Evolutionary conservation across 2,113 vertebrate species (phyloP).

Genomic region (Phalacrocorax brasilianus): DNA sequence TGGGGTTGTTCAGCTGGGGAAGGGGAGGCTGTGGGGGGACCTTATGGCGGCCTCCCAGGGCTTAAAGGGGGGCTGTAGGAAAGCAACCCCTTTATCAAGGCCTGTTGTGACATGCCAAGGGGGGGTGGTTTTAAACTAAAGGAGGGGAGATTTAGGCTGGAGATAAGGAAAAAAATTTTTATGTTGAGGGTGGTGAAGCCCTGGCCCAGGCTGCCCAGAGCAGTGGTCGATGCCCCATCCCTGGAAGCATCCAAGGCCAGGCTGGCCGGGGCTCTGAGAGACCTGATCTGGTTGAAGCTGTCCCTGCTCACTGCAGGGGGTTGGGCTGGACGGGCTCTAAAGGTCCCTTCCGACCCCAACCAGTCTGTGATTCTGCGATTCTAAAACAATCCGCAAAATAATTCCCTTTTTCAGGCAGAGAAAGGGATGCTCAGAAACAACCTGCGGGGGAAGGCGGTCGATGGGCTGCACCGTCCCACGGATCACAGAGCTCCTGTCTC

Average conservation of each 20-base stretch:
- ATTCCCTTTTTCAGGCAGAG: background rate
- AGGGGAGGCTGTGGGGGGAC: no score
- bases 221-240: background rate
- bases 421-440: background rate
- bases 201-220: background rate
- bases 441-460: rapidly evolving
- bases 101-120: background rate
- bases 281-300: background rate
- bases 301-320: background rate
- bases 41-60: no score
- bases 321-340: rapidly evolving
- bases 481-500: background rate
- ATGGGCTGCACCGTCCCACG: rapidly evolving
- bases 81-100: no score
- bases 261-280: background rate
- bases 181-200: rapidly evolving
- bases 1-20: no score
- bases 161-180: background rate
- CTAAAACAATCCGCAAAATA: background rate
- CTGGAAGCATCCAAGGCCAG: background rate
- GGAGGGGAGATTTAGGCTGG: background rate
- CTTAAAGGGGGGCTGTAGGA: no score
- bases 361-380: background rate
- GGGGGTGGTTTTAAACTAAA: background rate
- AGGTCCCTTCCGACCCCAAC: background rate